Evolutionary conservation across 2,888 invertebrate species (phyloP).

Genomic region (Troides helena): DNA sequence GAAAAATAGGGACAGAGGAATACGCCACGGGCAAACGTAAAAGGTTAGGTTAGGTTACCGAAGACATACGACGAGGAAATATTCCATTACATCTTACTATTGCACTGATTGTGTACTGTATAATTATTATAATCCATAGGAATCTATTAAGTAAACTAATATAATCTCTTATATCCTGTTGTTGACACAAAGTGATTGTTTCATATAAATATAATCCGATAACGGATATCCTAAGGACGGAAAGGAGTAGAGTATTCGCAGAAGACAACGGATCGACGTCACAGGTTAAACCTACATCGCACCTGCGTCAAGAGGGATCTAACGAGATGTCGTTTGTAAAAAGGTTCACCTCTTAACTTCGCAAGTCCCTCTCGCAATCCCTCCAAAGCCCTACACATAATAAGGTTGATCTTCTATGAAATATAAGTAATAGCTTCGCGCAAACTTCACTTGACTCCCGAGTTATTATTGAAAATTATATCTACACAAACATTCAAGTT

Average conservation of each 20-base stretch:
- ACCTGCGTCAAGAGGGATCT: conserved; percentile 13
- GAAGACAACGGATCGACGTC: background rate
- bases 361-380: background rate
- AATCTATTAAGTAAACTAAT: background rate
- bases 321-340: conserved; percentile 7
- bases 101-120: background rate
- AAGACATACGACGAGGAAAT: conserved; percentile 7
- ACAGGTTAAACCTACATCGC: conserved; percentile 8
- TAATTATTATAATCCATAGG: too few relatives aligned
- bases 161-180: background rate
- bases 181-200: background rate
- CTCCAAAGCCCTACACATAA: background rate
- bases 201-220: background rate
- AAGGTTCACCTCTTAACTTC: conserved; percentile 1
- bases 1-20: conserved; percentile 20
- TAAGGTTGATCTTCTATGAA: background rate
- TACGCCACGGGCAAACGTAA: conserved; percentile 24
- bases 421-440: background rate
- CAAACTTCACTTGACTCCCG: background rate
- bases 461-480: too few relatives aligned
- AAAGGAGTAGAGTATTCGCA: background rate
- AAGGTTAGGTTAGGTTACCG: conserved; percentile 24
- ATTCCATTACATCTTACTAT: background rate
- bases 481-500: too few relatives aligned
- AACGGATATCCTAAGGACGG: background rate